Evolutionary conservation across 2,113 vertebrate species (phyloP), one percentile per base, ranked within the genome.

Genomic region (Perca flavescens): DNA sequence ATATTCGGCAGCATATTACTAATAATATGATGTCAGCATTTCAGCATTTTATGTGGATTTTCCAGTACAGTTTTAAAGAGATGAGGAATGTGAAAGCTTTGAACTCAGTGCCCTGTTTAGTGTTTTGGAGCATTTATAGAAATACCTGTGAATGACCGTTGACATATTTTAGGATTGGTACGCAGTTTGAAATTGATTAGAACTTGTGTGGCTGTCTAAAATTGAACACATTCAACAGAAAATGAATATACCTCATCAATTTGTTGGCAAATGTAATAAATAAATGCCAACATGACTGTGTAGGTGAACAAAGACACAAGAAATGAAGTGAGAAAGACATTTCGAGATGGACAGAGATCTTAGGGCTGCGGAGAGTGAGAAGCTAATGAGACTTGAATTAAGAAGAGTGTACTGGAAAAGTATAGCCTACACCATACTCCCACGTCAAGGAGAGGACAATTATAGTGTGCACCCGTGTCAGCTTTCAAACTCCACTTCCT

Each of bases 391-490:
- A 83, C 72, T 84, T 83, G 64, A 82, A 85, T 83, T 66, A 79
- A 79, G 52, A 79, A 57, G 85, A 62, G 64, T 22, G 66, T 22
- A 66, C 31, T 71, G 53, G 79, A 62, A 90, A 84, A 92, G 80
- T 88, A 77, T 66, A 84, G 79, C 74, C 53, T 76, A 15, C 62
- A 78, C 77, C 46, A 46, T 47, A 80, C 56, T 88, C 64, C 76
- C 28, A 85, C 86, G 68, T 91, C 87, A 88, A 90, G 82, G 76
- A 90, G 80, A 91, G 87, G 93, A 94, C 92, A 94, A 95, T 94
- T 94, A 95, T 54, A 82, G 89, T 72, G 88, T 82, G 83, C 86
- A 85, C 89, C 76, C 63, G 49, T 89, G 90, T 91, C 90, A 92
- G 90, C 86, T 92, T 92, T 92, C 87, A 89, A 91, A 92, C 90